A percentile compares a stretch with the other conserved stretches of the same genome.
phyloP scores from a whole-genome alignment of 1,140 invertebrate species.

The Bathynomus jamesi region DNA sequence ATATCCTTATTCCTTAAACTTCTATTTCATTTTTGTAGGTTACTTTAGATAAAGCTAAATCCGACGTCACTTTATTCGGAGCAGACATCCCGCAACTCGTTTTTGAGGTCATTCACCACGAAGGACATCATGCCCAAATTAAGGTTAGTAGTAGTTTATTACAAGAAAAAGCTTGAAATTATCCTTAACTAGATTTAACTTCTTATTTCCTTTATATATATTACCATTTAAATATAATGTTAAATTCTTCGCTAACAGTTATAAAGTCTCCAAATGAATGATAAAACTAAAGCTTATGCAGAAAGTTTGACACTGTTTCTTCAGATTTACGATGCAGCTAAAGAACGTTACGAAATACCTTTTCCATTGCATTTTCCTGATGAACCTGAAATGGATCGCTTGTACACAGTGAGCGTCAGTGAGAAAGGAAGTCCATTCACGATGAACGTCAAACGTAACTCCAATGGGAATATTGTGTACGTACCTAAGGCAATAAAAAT shows the following conservation, averaged over 20 bases:
- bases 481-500: no score
- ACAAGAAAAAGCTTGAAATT: no score
- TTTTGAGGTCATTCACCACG: constrained; percentile 48
- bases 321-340: constrained; percentile 9
- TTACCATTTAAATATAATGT: no score
- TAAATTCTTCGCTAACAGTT: no score
- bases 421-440: neutral
- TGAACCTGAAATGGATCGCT: neutral
- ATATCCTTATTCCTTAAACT: no score
- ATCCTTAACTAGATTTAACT: no score
- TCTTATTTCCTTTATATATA: no score
- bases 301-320: no score
- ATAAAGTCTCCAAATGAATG: no score
- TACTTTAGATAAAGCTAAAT: constrained; percentile 6
- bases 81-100: constrained; percentile 46
- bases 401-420: neutral
- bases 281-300: no score
- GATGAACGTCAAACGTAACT: neutral
- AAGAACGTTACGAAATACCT: constrained; percentile 11
- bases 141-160: constrained; percentile 44
- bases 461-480: neutral
- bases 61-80: constrained; percentile 12
- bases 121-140: constrained; percentile 52
- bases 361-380: neutral
- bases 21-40: neutral